These are phyloP conservation scores for Pipistrellus nathusii DNA, from an alignment of 2,797 vertebrate species.

Conservation along the genomic window DNA sequence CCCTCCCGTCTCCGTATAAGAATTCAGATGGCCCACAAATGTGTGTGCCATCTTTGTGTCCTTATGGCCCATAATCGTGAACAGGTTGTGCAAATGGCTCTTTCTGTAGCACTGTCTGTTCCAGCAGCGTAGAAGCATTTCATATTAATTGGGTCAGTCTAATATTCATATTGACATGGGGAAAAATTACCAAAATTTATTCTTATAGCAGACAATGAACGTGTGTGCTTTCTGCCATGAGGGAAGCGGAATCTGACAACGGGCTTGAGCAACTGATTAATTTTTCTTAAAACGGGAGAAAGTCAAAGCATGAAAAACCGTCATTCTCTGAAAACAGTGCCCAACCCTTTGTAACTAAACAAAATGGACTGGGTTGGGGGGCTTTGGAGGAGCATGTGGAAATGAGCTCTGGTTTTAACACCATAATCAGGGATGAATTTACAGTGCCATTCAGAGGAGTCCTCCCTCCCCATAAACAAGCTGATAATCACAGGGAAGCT, in stretches of 20 bases:
- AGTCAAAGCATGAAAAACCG: conserved; percentile 86
- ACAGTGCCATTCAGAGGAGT: conserved; percentile 88
- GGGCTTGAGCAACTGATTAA: conserved; percentile 85
- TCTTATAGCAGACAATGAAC: conserved; percentile 93
- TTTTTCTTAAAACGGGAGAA: conserved; percentile 85
- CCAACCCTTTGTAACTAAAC: conserved; percentile 84
- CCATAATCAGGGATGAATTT: conserved; percentile 87
- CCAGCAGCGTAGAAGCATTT: conserved; percentile 90
- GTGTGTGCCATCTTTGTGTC: conserved; percentile 91
- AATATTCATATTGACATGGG: conserved; percentile 94
- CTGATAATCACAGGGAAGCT: conserved; percentile 89
- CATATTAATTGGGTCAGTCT: conserved; percentile 94
- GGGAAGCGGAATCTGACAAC: conserved; percentile 88
- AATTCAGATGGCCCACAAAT: conserved; percentile 91
- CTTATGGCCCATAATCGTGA: conserved; percentile 94
- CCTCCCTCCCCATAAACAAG: conserved; percentile 90
- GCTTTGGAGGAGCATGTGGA: conserved; percentile 34
- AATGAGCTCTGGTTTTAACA: conserved; percentile 85
- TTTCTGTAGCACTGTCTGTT: conserved; percentile 90
- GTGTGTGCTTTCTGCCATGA: conserved; percentile 91
- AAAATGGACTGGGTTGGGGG: conserved; percentile 72
- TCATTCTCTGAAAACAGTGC: conserved; percentile 86
- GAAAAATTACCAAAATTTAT: conserved; percentile 94
- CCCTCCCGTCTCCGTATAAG: conserved; percentile 82
- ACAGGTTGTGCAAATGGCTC: conserved; percentile 91